Conservation (phyloP, 2,797 vertebrate species). For the Selene dorsalis region DNA sequence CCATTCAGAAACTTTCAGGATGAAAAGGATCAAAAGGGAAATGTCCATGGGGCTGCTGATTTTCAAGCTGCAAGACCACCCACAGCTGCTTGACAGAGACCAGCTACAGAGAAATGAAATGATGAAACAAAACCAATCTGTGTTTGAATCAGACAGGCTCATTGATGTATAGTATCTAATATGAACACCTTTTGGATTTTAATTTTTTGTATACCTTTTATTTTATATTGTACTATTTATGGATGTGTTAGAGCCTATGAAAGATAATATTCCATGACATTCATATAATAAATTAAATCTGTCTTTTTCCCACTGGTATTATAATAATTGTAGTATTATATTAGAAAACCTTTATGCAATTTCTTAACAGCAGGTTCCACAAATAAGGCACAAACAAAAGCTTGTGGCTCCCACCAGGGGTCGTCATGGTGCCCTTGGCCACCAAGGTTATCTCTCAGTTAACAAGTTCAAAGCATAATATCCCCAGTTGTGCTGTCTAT, state of each 20-base stretch:
- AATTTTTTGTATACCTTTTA: not conserved
- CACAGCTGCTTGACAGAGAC: conserved; percentile 56
- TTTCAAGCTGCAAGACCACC: conserved; percentile 63
- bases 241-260: not conserved
- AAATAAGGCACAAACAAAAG: conserved; percentile 48
- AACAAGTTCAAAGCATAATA: conserved; percentile 51
- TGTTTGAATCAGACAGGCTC: conserved; percentile 30
- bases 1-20: conserved; percentile 69
- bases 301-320: not conserved
- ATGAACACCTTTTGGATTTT: not conserved
- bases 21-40: conserved; percentile 71
- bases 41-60: conserved; percentile 54
- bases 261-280: not conserved
- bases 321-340: not conserved
- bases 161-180: not conserved
- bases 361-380: not conserved
- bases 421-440: conserved; percentile 69
- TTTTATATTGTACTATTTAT: not conserved
- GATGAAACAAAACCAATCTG: conserved; percentile 53
- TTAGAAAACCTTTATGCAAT: not conserved
- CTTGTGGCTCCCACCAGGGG: conserved; percentile 75
- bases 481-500: conserved; percentile 1
- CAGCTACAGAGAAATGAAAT: conserved; percentile 43
- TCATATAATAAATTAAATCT: not conserved
- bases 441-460: conserved; percentile 61